Evolutionary conservation across 2,113 vertebrate genomes (phyloP).

Genomic region (Callipepla californica): DNA sequence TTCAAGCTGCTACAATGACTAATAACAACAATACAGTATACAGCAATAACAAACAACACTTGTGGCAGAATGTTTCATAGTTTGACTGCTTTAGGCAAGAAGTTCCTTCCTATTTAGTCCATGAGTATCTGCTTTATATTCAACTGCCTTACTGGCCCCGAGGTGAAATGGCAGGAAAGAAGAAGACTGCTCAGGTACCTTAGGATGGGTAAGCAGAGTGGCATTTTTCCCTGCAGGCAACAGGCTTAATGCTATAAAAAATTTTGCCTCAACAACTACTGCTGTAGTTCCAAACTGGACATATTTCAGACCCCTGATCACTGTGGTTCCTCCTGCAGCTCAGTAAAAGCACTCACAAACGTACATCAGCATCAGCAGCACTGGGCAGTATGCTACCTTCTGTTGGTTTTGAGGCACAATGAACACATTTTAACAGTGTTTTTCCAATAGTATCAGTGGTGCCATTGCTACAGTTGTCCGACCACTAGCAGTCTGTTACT

Average conservation of each 20-base stretch:
- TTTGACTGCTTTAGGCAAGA: neutral
- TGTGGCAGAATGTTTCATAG: neutral
- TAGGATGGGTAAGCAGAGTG: neutral
- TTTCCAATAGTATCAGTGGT: neutral
- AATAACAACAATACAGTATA: neutral
- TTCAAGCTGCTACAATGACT: neutral
- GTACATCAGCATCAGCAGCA: neutral
- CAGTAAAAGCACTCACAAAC: neutral
- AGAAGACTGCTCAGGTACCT: neutral
- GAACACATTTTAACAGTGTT: neutral
- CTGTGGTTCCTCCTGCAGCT: neutral
- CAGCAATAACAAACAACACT: neutral
- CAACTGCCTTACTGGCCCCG: neutral
- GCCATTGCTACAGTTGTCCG: neutral
- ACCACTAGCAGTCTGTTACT: neutral
- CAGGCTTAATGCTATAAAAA: neutral
- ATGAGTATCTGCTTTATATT: neutral
- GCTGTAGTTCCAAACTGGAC: neutral
- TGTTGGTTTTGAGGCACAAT: neutral
- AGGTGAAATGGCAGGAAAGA: neutral
- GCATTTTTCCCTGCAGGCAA: neutral
- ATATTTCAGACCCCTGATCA: neutral
- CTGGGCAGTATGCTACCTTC: neutral
- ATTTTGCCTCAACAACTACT: neutral
- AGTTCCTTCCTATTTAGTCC: neutral